These are phyloP conservation scores for Psophia crepitans DNA, from an alignment of 2,113 vertebrate species.

Conservation along the genomic window DNA sequence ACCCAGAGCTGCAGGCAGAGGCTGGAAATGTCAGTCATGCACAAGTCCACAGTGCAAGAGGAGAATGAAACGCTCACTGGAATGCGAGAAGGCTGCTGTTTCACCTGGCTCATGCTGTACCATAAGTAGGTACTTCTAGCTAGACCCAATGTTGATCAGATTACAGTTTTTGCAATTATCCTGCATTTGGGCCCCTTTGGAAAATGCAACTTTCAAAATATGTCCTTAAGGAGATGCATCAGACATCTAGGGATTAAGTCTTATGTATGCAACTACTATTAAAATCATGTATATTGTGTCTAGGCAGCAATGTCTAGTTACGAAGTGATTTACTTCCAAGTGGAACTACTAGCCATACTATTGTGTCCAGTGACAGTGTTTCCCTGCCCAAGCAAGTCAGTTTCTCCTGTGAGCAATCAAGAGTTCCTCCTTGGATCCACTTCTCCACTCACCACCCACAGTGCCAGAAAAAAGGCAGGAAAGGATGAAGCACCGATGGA, in stretches of 20 bases:
- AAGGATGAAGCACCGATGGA: background rate
- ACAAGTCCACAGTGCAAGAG: background rate
- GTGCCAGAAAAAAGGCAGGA: background rate
- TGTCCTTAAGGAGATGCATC: background rate
- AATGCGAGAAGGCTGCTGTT: background rate
- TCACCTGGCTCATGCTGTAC: background rate
- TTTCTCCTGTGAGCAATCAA: background rate
- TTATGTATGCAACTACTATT: background rate
- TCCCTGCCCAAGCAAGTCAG: background rate
- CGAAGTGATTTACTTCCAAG: background rate
- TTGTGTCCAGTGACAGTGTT: background rate
- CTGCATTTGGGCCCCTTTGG: background rate
- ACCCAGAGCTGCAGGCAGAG: background rate
- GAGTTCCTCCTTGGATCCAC: background rate
- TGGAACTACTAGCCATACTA: background rate
- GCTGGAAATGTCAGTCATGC: background rate
- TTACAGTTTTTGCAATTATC: background rate
- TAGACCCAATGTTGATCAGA: background rate
- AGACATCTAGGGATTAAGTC: background rate
- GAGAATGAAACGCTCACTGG: background rate
- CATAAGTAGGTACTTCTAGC: background rate
- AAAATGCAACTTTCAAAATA: background rate
- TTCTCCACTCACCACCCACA: background rate
- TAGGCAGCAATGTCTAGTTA: background rate
- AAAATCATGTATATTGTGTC: background rate